phyloP scores from a whole-genome alignment of 2,113 vertebrate species.

The Anas platyrhynchos region DNA sequence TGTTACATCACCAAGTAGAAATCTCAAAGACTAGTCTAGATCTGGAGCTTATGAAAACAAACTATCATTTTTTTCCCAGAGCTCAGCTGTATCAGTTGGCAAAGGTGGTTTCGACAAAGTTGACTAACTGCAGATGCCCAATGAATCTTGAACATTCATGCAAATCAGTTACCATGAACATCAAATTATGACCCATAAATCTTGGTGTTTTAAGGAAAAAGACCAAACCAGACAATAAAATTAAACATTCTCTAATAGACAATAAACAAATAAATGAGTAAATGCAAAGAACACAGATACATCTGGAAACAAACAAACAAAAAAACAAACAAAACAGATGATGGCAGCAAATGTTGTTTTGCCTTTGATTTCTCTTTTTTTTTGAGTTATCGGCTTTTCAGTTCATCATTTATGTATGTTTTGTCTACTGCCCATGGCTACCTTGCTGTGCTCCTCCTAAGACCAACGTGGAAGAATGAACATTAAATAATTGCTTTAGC shows the following conservation, averaged over 20 bases:
- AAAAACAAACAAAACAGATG: no score
- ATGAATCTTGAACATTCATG: not conserved
- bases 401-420: not conserved
- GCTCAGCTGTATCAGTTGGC: not conserved
- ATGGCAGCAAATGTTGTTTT: not conserved
- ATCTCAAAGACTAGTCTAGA: not conserved
- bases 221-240: not conserved
- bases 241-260: not conserved
- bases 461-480: not conserved
- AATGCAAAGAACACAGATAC: not conserved
- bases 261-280: not conserved
- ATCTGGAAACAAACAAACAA: no score
- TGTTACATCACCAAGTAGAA: not conserved
- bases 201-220: not conserved
- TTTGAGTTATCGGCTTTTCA: not conserved
- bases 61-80: not conserved
- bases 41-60: not conserved
- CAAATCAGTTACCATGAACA: not conserved
- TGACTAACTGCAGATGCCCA: not conserved
- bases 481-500: not conserved
- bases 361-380: not conserved
- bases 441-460: not conserved
- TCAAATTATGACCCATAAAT: not conserved
- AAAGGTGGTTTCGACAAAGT: not conserved
- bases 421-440: not conserved